Base-by-base conservation (phyloP, 2,113 vertebrate genomes). In the Phrynosoma platyrhinos region DNA sequence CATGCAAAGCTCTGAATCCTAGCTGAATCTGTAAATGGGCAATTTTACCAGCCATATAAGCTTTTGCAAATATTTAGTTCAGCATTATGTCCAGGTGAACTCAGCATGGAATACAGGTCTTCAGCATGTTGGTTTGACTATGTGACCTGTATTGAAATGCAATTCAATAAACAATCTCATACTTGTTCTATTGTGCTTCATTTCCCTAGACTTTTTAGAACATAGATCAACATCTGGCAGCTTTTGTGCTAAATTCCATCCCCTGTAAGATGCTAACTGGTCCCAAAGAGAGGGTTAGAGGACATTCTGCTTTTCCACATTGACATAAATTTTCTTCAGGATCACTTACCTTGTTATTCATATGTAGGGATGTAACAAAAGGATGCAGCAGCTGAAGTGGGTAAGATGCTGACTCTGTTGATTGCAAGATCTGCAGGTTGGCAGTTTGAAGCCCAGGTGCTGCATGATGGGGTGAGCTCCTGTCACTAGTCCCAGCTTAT, bases 51-150 rank as follows among this genome's bases (percentile, higher is more conserved):
- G 27, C 20, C 42, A 52, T 40, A 69, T 53, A 69, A 85, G 84
- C 74, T 78, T 79, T 32, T 52, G 75, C 32, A 86, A 78, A 86
- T 86, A 86, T 86, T 86, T 86, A 47, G 25, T 79, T 86, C 76
- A 36, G 64, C 20, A 68, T 13, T 69, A 10, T 32, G 64, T 30
- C 14, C 25, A 79, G 25, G 40, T 25, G 27, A 52, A 79, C 84
- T 53, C 16, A 79, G 27, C 14, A 62, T 62, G 58, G 42, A 69
- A 9, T n/a, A n/a, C 1, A 12, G 16, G 14, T 68, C 42, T 69
- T 69, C 40, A 52, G 27, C n/a, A 79, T 27, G 62, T 10, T 69
- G 9, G 14, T 62, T 86, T 86, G 53, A 69, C 14, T 79, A 42
- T 52, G 58, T 36, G n/a, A 32, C 42, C 30, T 16, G 9, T 9